Base-by-base conservation (phyloP, 2,888 invertebrate genomes). In the Byasa hedistus region DNA sequence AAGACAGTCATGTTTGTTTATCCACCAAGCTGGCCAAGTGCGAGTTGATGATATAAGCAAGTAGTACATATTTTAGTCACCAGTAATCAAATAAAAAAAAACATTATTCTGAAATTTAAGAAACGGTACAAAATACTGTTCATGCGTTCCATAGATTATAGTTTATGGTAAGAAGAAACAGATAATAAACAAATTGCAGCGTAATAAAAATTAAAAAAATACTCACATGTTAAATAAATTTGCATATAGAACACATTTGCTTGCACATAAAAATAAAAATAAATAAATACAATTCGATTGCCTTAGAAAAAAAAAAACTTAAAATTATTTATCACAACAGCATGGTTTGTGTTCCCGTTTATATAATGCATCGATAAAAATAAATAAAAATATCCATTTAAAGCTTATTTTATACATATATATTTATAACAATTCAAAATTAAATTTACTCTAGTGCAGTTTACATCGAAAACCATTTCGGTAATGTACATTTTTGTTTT, bases 271-370 rank as follows among this genome's bases (percentile, higher is more conserved):
- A 74, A 72, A 74, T 70, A 71, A 71, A 68, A 72, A 75, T 70
- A 69, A 78, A 80, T 79, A 81, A 79, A 81, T 80, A 79, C 73
- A 79, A 66, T 72, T 74, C 23, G 17, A 58, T 73, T 78, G 55
- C 44, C 77, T 78, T 76, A 73, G 76, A 75, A 72, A 74, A 72
- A 78, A 73, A 73, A 75, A 79, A 79, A 78, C 84, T 86, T 85
- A 86, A 82, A 85, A 86, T 84, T 85, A 87, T 84, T 84, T 91
- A 90, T 91, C 89, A 91, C 89, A 90, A 87, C 83, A 86, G 82
- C 85, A 80, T 86, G 86, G 85, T 89, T 87, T 84, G 82, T 86
- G 83, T 83, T 84, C 79, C 82, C 81, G 79, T 73, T 79, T 56
- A 39, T 71, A 72, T 62, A 63, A 57, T 61, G 60, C 58, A 61